These are phyloP conservation scores for Bradypodion ventrale DNA, from an alignment of 2,797 vertebrate genomes.

Conservation along the genomic window DNA sequence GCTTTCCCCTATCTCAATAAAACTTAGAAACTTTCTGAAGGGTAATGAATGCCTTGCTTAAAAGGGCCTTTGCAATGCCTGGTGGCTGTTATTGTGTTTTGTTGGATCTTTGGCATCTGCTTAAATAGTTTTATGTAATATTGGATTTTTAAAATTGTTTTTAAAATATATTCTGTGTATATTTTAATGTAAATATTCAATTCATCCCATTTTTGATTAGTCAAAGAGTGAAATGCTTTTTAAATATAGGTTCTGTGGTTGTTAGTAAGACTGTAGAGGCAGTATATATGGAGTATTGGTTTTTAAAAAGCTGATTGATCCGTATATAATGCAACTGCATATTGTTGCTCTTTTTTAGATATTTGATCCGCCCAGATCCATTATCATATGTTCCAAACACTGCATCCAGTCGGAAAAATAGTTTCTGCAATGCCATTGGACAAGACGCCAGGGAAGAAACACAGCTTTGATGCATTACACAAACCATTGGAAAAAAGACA, in stretches of 20 bases:
- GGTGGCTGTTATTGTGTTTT: neutral
- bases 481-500: conserved; percentile 47
- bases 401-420: conserved; percentile 75
- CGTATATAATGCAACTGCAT: neutral
- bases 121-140: neutral
- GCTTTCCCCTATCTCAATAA: neutral
- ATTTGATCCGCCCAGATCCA: conserved; percentile 84
- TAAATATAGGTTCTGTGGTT: neutral
- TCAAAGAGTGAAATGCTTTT: neutral
- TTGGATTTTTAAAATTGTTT: neutral
- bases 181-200: no score
- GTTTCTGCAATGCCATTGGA: conserved; percentile 73
- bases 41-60: neutral
- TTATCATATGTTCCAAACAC: conserved; percentile 77
- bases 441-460: conserved; percentile 79
- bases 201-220: neutral
- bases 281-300: neutral
- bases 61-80: neutral
- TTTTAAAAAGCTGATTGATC: neutral
- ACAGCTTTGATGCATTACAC: conserved; percentile 74
- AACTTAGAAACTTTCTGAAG: neutral
- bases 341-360: conserved; percentile 70
- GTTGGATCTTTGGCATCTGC: neutral
- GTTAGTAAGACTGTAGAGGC: neutral
- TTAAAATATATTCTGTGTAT: neutral